Base-by-base conservation (phyloP, 2,888 invertebrate genomes). In the Cantharis flavilabris region DNA sequence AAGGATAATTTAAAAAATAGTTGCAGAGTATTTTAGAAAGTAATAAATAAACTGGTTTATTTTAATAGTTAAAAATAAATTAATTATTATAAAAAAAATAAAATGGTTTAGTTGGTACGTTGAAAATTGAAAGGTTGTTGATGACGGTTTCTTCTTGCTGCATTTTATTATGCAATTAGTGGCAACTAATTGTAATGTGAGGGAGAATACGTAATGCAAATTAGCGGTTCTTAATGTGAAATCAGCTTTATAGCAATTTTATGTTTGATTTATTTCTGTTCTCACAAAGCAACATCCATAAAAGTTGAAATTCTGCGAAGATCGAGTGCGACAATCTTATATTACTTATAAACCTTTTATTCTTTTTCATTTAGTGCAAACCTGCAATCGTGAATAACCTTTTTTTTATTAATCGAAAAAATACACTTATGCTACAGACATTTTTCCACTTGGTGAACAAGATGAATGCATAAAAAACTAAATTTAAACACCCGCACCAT, bases 191-290 rank as follows among this genome's bases (percentile, higher is more conserved):
- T 85, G 85, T 85, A 86, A 84, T 86, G 86, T 87, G 87, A 85
- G 85, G 83, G 82, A 80, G 85, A 85, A 86, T 87, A 85, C 84
- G 86, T 86, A 83, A 87, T 87, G 86, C 86, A 87, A 87, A 87
- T 87, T 86, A 86, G 80, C 79, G 77, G 81, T 80, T 70, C 79
- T 76, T 79, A 79, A 81, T 79, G 80, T 83, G 81, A 80, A 80
- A 82, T 81, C 78, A 79, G 81, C 84, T 84, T 85, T 84, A 85
- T 84, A 82, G 83, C 81, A 82, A 80, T 81, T 82, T 80, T 81
- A 80, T 77, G 81, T 81, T 80, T 80, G 82, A 84, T 86, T 85
- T 86, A 85, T 86, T 84, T 85, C 82, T 82, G 83, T 85, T 85
- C 85, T 83, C 84, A 83, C 81, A 77, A 84, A 85, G 83, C 80